Evolutionary conservation across 1,140 invertebrate species (phyloP), one percentile per base, ranked within the genome.

Genomic region (Trichonephila clavata): DNA sequence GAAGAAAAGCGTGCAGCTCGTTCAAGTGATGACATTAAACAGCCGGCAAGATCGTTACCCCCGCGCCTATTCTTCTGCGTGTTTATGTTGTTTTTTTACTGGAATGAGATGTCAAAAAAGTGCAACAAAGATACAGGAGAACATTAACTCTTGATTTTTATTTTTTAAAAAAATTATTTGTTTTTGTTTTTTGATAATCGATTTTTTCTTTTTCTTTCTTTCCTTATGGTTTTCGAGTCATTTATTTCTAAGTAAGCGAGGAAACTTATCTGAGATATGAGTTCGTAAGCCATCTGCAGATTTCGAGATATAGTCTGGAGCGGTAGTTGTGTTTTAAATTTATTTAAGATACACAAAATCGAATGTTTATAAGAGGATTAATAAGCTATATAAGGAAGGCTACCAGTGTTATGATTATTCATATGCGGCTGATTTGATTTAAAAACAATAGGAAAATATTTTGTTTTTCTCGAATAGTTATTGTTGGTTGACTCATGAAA

Each of bases 31-130:
- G 68, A 77, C 32, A 32, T 18, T 24, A 77, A 77, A 77, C 68
- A 77, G 68, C 16, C 68, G 68, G 43, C 43, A 50, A 10, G 43
- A 50, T 50, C 43, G 43, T 50, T 50, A 50, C 43, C 6, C 1
- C 10, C 0, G 27, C 18, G 43, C 43, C 24, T 77, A 1, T 68
- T 68, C 63, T 68, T 21, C 63, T 7, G 6, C n/a, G 68, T 39
- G 68, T 77, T 77, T 14, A 77, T 77, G 68, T 77, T 77, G 24
- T 77, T 27, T 77, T 77, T 39, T 32, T 27, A 10, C 21, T 32
- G 68, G 68, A 71, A 71, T 27, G 24, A 71, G 68, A 77, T 77
- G 68, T 77, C 68, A 77, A 77, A 77, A 71, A 71, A 77, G 27
- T 20, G 68, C 13, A 77, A 32, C 68, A 77, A 27, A 77, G 68